Evolutionary conservation across 2,113 vertebrate species (phyloP).

Genomic region (Butorides virescens): DNA sequence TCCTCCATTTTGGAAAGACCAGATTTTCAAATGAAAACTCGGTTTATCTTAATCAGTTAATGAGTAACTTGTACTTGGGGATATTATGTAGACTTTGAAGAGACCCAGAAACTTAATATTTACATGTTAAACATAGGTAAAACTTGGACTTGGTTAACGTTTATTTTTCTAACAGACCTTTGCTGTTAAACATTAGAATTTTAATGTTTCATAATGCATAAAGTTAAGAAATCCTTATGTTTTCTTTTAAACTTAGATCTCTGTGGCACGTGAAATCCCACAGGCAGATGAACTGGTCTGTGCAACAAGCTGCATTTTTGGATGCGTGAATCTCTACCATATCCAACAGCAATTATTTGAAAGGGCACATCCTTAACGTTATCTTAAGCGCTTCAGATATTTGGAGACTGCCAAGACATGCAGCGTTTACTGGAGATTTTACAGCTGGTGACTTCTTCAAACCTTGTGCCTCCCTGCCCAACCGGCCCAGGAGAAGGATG

Average conservation of each 20-base stretch:
- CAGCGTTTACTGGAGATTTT: background rate
- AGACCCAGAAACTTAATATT: constrained; percentile 38
- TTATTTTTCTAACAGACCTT: background rate
- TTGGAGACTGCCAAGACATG: background rate
- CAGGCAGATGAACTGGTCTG: background rate
- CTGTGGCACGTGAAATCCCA: accelerated
- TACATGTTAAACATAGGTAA: constrained; percentile 22
- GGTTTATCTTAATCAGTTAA: constrained; percentile 47
- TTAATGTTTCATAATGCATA: background rate
- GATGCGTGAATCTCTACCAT: background rate
- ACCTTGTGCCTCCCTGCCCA: background rate
- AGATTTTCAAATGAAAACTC: constrained; percentile 1
- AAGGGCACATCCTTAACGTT: background rate
- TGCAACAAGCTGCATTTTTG: background rate
- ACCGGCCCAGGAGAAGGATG: accelerated
- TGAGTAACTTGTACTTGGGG: constrained; percentile 34
- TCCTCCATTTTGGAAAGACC: constrained; percentile 46
- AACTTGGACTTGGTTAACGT: background rate
- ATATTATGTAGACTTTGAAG: background rate
- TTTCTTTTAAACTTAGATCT: background rate
- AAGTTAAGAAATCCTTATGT: background rate
- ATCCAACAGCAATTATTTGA: background rate
- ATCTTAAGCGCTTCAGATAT: background rate
- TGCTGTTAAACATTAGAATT: background rate
- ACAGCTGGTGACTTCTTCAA: background rate